Conservation (phyloP, 2,113 vertebrate species). For the Todiramphus saurophagus region DNA sequence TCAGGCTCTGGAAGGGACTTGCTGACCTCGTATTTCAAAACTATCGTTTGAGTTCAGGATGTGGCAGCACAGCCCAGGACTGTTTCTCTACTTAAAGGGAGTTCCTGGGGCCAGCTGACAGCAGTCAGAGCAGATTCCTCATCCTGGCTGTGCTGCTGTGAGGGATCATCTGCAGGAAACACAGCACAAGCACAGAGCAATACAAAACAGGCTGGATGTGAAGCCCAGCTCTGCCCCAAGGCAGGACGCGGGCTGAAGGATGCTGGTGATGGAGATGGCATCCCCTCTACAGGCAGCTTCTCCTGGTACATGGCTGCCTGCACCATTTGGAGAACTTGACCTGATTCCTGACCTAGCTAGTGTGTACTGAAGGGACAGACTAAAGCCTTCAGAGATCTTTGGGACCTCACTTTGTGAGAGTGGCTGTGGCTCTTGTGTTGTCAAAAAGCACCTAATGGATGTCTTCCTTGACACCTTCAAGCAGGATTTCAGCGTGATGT, state of each 20-base stretch:
- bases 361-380: neutral
- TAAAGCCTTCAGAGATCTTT: neutral
- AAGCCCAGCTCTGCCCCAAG: neutral
- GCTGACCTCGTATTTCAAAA: neutral
- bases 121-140: neutral
- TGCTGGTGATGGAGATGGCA: neutral
- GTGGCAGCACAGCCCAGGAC: neutral
- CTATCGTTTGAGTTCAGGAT: neutral
- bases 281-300: neutral
- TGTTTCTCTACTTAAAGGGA: conserved; percentile 24
- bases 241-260: neutral
- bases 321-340: no score
- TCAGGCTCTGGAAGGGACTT: neutral
- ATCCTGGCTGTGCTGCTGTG: neutral
- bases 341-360: neutral
- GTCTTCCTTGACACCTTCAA: neutral
- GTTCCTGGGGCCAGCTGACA: neutral
- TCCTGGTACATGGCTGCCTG: neutral
- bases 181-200: neutral
- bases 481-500: neutral
- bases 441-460: neutral
- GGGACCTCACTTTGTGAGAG: neutral
- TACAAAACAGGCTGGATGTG: neutral
- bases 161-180: neutral
- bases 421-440: neutral